A percentile compares a stretch with the other conserved stretches of the same genome.
Evolutionary conservation across 2,113 vertebrate species (phyloP).

Genomic region (Tamias sibiricus): DNA sequence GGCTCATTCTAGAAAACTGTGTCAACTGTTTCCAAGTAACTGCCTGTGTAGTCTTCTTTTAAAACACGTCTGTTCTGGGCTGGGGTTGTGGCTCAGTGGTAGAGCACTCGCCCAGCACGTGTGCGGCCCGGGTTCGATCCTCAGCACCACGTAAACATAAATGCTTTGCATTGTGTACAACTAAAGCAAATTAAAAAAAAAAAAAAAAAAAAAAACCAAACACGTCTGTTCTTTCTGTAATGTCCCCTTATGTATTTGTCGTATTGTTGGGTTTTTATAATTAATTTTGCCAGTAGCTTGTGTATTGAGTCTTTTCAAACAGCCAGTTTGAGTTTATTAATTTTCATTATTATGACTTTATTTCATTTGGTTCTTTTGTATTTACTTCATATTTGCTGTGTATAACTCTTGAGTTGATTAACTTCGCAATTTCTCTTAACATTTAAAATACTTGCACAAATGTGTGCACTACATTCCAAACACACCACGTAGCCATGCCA

Average conservation of each 20-base stretch:
- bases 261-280: neutral
- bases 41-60: neutral
- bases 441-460: neutral
- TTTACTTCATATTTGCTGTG: too few species aligned
- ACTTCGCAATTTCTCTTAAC: neutral
- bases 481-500: neutral
- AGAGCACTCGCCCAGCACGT: too few species aligned
- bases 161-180: too few species aligned
- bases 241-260: neutral
- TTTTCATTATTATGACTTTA: neutral
- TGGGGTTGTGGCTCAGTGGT: too few species aligned
- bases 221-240: neutral
- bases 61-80: too few species aligned
- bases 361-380: neutral
- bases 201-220: too few species aligned
- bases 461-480: too few species aligned
- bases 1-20: constrained; percentile 15
- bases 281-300: neutral
- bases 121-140: too few species aligned
- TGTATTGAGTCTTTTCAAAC: neutral
- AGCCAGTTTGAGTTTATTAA: neutral
- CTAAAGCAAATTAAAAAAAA: too few species aligned
- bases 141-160: too few species aligned
- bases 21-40: neutral
- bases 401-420: too few species aligned